Evolutionary conservation across 2,797 vertebrate species (phyloP).

Genomic region (Liasis olivaceus): DNA sequence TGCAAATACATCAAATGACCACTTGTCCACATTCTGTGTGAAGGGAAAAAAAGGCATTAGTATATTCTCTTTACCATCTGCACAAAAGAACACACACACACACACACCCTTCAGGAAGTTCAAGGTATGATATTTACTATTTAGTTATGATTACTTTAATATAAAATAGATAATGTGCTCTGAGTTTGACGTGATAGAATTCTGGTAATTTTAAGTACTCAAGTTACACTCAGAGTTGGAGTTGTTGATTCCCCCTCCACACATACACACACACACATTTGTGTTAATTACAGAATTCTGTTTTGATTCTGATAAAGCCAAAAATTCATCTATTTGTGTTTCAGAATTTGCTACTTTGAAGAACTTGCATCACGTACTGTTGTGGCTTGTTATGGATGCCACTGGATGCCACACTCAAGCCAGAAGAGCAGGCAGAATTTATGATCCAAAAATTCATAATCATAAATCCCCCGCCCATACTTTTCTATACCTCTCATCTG

Average conservation of each 20-base stretch:
- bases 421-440: no score
- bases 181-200: not conserved
- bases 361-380: not conserved
- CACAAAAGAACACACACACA: not conserved
- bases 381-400: no score
- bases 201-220: not conserved
- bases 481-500: no score
- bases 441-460: no score
- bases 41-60: constrained; percentile 33
- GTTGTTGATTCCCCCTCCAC: not conserved
- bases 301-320: not conserved
- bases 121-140: not conserved
- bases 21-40: constrained; percentile 87
- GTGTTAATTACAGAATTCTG: not conserved
- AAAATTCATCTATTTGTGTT: not conserved
- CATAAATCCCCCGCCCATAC: no score
- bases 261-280: not conserved
- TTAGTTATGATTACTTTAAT: not conserved
- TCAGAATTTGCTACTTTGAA: not conserved
- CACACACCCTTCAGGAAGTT: not conserved
- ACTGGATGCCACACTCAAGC: no score
- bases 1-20: constrained; percentile 96
- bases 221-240: constrained; percentile 6
- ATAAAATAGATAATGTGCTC: not conserved
- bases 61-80: not conserved